These are phyloP conservation scores for Dicrurus megarhynchus DNA, from an alignment of 2,113 vertebrate species.

Conservation along the genomic window DNA sequence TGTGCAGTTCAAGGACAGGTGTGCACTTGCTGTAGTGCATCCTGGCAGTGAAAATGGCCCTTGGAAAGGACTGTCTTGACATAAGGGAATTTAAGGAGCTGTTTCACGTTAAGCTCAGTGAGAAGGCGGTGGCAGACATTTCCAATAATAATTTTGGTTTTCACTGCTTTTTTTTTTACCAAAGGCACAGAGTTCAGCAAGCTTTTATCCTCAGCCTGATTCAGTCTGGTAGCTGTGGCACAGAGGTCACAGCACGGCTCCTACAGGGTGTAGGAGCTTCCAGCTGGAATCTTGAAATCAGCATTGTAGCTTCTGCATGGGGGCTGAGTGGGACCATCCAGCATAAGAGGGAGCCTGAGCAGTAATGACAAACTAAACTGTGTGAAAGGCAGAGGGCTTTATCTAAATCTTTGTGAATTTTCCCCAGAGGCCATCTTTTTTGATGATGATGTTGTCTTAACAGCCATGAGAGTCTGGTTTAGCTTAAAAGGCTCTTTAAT, in stretches of 20 bases:
- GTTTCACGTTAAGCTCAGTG: not conserved
- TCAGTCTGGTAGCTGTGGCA: not conserved
- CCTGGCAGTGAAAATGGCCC: not conserved
- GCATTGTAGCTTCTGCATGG: not conserved
- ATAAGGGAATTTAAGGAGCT: not conserved
- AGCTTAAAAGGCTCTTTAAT: conserved; percentile 36
- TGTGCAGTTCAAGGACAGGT: not conserved
- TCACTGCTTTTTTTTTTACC: not conserved
- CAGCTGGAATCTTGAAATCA: not conserved
- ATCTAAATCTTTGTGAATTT: not conserved
- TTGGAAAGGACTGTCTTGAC: not conserved
- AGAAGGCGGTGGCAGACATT: not conserved
- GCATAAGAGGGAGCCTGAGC: not conserved
- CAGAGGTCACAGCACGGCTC: not conserved
- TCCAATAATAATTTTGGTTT: not conserved
- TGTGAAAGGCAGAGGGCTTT: not conserved
- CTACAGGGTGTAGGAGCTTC: not conserved
- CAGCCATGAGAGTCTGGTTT: not conserved
- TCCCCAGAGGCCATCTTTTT: not conserved
- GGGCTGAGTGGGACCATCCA: not conserved
- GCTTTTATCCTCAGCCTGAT: not conserved
- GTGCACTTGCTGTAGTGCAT: not conserved
- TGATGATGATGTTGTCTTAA: not conserved
- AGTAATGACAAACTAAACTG: not conserved
- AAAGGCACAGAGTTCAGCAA: not conserved